Percentiles rank a stretch among this genome's conserved stretches.
Evolutionary conservation across 2,113 vertebrate genomes (phyloP).

Genomic region (Lagopus muta): DNA sequence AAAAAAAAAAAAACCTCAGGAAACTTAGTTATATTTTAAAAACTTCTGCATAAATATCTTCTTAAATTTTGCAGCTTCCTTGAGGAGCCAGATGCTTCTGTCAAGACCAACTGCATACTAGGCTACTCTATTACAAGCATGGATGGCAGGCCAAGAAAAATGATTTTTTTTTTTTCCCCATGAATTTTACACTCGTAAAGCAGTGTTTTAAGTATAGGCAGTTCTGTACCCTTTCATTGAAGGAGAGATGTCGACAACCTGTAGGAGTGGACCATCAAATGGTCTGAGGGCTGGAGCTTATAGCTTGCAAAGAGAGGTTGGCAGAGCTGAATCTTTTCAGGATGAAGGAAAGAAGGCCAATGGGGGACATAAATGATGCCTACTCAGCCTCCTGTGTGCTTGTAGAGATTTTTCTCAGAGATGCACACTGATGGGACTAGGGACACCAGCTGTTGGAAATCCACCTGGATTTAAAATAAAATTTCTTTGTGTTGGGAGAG

Average conservation of each 20-base stretch:
- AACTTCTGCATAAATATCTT: neutral
- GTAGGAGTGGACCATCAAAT: neutral
- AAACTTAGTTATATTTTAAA: slow-evolving; percentile 30
- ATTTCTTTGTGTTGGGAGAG: neutral
- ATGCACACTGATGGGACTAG: neutral
- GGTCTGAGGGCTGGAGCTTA: neutral
- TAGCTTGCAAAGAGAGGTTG: neutral
- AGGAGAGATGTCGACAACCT: neutral
- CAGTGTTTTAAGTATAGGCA: neutral
- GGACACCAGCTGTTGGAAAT: neutral
- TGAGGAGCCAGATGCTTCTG: neutral
- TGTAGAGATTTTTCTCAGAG: neutral
- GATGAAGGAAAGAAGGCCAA: neutral
- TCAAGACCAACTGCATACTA: neutral
- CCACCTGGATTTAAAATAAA: neutral
- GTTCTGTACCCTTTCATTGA: neutral
- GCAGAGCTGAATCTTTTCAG: neutral
- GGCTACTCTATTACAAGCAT: neutral
- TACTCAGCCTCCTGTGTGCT: rapidly evolving
- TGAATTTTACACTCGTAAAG: neutral
- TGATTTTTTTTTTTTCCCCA: neutral
- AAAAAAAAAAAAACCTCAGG: neutral
- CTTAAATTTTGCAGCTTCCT: neutral
- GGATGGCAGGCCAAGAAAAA: neutral
- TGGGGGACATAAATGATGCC: neutral